phyloP scores from a whole-genome alignment of 2,797 vertebrate species.

The Amblyopsis hoosieri region DNA sequence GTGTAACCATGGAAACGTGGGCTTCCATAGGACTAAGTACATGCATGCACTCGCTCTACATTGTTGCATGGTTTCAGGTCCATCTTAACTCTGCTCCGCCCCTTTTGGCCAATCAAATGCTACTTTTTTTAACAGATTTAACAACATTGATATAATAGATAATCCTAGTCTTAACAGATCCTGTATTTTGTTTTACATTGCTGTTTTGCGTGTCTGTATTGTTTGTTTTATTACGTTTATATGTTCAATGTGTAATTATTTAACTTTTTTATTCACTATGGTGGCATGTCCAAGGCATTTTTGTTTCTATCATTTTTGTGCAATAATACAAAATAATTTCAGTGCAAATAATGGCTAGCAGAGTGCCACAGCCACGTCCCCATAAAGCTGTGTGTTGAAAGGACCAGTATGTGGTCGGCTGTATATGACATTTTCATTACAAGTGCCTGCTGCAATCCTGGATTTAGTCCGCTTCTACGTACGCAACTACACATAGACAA shows the following conservation, averaged over 20 bases:
- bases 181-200: conserved; percentile 23
- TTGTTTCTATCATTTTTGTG: conserved; percentile 15
- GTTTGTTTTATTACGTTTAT: conserved; percentile 9
- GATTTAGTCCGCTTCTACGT: too few relatives aligned
- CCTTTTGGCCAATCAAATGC: conserved; percentile 38
- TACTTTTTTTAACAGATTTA: conserved; percentile 74
- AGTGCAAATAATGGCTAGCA: conserved; percentile 26
- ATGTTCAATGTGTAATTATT: conserved; percentile 38
- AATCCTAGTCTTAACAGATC: conserved; percentile 53
- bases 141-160: conserved; percentile 59
- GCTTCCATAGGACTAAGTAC: neutral
- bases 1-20: too few relatives aligned
- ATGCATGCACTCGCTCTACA: too few relatives aligned
- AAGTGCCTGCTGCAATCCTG: conserved; percentile 55
- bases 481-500: neutral
- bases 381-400: conserved; percentile 6
- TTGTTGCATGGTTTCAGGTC: too few relatives aligned
- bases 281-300: conserved; percentile 40
- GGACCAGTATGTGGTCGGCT: conserved; percentile 32
- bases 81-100: too few relatives aligned
- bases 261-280: conserved; percentile 16
- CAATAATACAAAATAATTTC: neutral
- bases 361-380: conserved; percentile 8
- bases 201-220: conserved; percentile 26
- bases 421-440: conserved; percentile 39